These are phyloP conservation scores for Pristionchus exspectatus DNA, from an alignment of 2,888 invertebrate genomes.

Conservation along the genomic window DNA sequence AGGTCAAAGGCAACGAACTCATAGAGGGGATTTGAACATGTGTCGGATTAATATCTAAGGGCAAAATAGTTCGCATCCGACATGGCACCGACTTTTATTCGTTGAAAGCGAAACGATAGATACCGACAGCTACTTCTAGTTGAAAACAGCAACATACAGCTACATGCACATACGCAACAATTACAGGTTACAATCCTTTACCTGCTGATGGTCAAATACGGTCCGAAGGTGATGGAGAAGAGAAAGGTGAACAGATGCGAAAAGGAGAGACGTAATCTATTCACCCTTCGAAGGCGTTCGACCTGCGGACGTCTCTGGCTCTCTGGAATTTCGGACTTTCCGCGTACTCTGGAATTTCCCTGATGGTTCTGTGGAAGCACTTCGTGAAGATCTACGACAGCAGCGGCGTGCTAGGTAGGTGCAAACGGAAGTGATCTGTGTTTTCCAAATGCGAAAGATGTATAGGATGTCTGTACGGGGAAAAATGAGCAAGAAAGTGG, in stretches of 20 bases:
- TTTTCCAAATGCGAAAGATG: not conserved
- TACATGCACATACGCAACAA: no score
- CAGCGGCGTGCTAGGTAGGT: not conserved
- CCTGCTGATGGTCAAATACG: constrained; percentile 70
- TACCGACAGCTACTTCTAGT: no score
- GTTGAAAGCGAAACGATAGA: no score
- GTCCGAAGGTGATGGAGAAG: constrained; percentile 68
- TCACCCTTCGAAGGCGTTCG: not conserved
- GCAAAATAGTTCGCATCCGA: no score
- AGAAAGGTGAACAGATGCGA: constrained; percentile 78
- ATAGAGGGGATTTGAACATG: no score
- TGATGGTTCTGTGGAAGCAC: constrained; percentile 88
- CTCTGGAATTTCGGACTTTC: constrained; percentile 86
- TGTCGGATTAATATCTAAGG: no score
- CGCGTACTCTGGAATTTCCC: constrained; percentile 95
- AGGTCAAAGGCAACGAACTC: no score
- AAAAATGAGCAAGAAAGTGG: not conserved
- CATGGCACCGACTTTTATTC: no score
- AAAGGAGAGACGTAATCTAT: no score
- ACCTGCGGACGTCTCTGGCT: not conserved
- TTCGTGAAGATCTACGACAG: not conserved
- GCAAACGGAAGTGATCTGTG: not conserved
- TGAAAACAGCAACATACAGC: no score
- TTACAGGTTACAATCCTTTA: constrained; percentile 70
- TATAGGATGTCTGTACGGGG: not conserved